phyloP scores from a whole-genome alignment of 2,797 vertebrate genomes.

The Mormyrops attenuatus region DNA sequence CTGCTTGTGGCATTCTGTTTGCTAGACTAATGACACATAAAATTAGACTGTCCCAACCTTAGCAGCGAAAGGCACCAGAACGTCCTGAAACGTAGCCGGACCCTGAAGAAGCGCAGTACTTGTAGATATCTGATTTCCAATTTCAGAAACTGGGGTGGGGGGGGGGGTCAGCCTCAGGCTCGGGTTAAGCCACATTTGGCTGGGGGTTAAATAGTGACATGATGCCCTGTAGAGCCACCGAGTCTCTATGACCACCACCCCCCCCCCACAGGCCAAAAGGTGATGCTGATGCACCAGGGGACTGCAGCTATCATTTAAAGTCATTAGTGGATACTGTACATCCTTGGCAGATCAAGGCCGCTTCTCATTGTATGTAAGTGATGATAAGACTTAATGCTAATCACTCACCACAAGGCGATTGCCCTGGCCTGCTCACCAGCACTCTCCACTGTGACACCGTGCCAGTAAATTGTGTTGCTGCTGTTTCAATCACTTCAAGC shows the following conservation, averaged over 20 bases:
- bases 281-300: neutral
- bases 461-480: constrained; percentile 19
- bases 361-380: neutral
- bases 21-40: neutral
- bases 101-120: neutral
- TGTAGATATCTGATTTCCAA: neutral
- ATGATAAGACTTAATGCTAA: neutral
- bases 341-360: neutral
- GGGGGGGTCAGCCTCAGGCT: neutral
- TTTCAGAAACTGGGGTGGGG: neutral
- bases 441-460: constrained; percentile 14
- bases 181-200: neutral
- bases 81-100: neutral
- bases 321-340: neutral
- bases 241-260: neutral
- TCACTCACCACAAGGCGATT: neutral
- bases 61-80: neutral
- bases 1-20: neutral
- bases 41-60: neutral
- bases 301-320: neutral
- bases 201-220: neutral
- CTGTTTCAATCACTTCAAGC: constrained; percentile 26
- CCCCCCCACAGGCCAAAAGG: neutral
- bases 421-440: neutral
- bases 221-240: neutral